Evolutionary conservation across 1,140 invertebrate species (phyloP), one percentile per base, ranked within the genome.

Genomic region (Brachionus asplanchnoidis): DNA sequence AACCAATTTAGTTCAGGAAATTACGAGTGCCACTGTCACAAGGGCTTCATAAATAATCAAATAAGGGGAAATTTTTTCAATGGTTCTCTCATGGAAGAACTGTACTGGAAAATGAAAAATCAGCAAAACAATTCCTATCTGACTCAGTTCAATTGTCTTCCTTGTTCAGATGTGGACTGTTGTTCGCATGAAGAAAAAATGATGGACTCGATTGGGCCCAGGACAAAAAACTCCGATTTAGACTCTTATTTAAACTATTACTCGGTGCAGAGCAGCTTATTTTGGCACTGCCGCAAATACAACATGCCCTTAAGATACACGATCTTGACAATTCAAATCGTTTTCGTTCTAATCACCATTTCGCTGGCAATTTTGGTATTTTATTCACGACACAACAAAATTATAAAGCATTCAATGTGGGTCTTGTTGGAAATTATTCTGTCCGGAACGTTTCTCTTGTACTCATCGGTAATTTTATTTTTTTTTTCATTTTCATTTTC

Each of bases 381-480:
- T 26, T 46, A 50, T 36, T 56, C 7, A 6, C 4, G 82, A 11
- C 60, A 68, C 23, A 84, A 68, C 28, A 84, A 84, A 73, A 65
- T 84, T 28, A 84, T 84, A 14, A 73, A 77, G 26, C 44, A 84
- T 44, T 84, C 84, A 17, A 84, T 84, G 84, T 84, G 84, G 84
- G 60, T 77, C 17, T 65, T 84, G 17, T 65, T 84, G 8, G 84
- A 84, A 66, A 32, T 84, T 14, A 77, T 84, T 14, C 17, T 84
- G 3, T 56, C 77, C 9, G 84, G 84, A n/a, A 44, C 68, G 2
- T 17, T 84, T 20, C 42, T 84, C 4, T 28, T 75, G n/a, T 84
- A 84, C 28, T 53, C 68, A 56, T 50, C 82, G 23, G 82, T 84
- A 84, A 84, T 65, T 42, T 66, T 66, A 5, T 12, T 23, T 66